A percentile compares a stretch with the other conserved stretches of the same genome.
Conservation (phyloP, 2,797 vertebrate species). For the Labeo calbasu region DNA sequence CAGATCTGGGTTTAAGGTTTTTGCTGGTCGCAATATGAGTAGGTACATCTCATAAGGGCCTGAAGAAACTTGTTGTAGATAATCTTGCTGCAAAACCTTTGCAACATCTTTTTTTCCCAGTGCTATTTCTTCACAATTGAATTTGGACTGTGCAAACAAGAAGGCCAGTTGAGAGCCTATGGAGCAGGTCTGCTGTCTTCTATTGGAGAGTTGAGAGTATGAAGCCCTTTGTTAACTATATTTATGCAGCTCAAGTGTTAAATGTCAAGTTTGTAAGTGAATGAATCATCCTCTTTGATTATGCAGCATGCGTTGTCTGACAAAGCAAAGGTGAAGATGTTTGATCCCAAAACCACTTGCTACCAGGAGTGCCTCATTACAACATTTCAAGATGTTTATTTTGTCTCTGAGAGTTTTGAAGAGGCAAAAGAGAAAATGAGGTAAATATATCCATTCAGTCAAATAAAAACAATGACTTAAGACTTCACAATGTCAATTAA, state of each 20-base stretch:
- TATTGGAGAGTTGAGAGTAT: constrained; percentile 93
- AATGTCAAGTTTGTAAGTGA: background rate
- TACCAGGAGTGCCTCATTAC: constrained; percentile 97
- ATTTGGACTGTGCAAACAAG: constrained; percentile 97
- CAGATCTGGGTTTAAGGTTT: background rate
- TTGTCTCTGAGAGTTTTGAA: constrained; percentile 98
- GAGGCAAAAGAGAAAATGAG: constrained; percentile 99
- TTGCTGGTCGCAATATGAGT: constrained; percentile 3
- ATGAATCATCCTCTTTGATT: constrained; percentile 9
- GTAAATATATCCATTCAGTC: constrained; percentile 69
- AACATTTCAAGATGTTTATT: constrained; percentile 96
- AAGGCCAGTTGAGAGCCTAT: constrained; percentile 91
- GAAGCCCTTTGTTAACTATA: background rate
- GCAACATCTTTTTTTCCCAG: constrained; percentile 69
- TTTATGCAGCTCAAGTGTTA: background rate
- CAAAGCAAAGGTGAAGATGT: constrained; percentile 89
- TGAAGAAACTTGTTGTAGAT: background rate
- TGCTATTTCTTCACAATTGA: constrained; percentile 99
- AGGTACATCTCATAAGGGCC: constrained; percentile 7
- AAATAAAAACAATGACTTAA: background rate
- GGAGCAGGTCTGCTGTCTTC: constrained; percentile 95
- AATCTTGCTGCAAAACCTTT: background rate
- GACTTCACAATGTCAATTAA: background rate
- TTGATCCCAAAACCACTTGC: constrained; percentile 94
- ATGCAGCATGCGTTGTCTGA: constrained; percentile 93